These are phyloP conservation scores for Leptura quadrifasciata DNA, from an alignment of 2,888 invertebrate genomes.

Conservation along the genomic window DNA sequence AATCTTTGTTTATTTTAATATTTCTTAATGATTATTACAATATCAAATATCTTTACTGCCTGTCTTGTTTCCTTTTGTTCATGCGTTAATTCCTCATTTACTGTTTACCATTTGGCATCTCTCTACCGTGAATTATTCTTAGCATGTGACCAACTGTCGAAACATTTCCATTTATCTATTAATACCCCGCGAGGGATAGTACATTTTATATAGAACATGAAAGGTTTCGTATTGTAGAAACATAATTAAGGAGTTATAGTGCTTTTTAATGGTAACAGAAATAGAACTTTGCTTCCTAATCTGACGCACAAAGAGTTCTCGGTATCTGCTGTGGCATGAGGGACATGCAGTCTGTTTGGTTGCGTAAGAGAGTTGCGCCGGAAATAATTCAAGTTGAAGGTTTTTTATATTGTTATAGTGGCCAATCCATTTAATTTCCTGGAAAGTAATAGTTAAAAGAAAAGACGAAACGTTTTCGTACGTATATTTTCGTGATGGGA, in stretches of 20 bases:
- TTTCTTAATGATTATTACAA: background rate
- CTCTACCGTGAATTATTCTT: conserved; percentile 10
- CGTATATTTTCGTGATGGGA: too few species aligned
- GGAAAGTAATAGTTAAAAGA: too few species aligned
- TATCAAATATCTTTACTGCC: background rate
- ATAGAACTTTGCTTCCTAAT: background rate
- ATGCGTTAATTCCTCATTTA: background rate
- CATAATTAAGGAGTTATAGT: background rate
- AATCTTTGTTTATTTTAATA: background rate
- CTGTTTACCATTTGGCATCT: background rate
- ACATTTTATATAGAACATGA: background rate
- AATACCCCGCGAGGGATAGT: background rate
- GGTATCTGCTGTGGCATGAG: background rate
- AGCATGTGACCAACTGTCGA: conserved; percentile 19
- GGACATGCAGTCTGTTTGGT: background rate
- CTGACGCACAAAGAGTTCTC: background rate
- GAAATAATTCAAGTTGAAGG: background rate
- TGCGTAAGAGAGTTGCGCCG: background rate
- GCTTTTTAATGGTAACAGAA: background rate
- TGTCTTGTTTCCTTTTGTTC: background rate
- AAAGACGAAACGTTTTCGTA: too few species aligned
- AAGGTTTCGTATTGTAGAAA: background rate
- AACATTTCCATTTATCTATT: conserved; percentile 14
- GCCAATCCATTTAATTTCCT: too few species aligned
- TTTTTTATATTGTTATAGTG: too few species aligned